phyloP scores from a whole-genome alignment of 2,888 invertebrate species.

The Trimorus sp. region DNA sequence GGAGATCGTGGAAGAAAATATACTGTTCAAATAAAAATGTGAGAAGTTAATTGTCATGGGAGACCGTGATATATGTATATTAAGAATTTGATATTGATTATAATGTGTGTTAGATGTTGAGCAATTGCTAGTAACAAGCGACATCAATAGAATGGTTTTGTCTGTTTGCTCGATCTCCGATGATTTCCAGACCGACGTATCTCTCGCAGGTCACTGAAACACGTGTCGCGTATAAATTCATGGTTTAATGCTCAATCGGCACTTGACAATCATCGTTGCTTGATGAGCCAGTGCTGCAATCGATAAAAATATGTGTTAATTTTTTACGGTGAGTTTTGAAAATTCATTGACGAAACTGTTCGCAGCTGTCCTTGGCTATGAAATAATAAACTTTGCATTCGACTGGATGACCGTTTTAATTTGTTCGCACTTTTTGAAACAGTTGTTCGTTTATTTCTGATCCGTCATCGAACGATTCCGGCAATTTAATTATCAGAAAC shows the following conservation, averaged over 20 bases:
- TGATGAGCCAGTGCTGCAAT: conserved; percentile 37
- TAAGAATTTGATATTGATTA: too few species aligned
- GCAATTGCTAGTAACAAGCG: conserved; percentile 17
- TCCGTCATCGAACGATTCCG: neutral
- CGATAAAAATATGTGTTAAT: conserved; percentile 31
- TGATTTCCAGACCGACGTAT: conserved; percentile 24
- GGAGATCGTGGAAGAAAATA: too few species aligned
- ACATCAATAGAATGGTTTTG: neutral
- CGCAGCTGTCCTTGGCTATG: neutral
- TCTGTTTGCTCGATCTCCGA: too few species aligned
- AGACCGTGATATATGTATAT: too few species aligned
- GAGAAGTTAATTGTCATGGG: too few species aligned
- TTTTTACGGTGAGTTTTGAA: conserved; percentile 38
- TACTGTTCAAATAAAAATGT: too few species aligned
- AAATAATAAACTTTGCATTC: conserved; percentile 6
- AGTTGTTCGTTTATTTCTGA: neutral
- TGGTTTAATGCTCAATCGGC: conserved; percentile 20
- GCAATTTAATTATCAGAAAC: conserved; percentile 5
- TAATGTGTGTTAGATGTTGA: too few species aligned
- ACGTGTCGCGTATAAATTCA: conserved; percentile 35
- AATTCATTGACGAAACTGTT: conserved; percentile 18
- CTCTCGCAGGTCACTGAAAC: conserved; percentile 22
- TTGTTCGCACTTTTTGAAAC: neutral
- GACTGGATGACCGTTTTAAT: conserved; percentile 6
- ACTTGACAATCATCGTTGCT: conserved; percentile 21